These are phyloP conservation scores for Corythucha ciliata DNA, from an alignment of 2,888 invertebrate genomes.

Conservation along the genomic window DNA sequence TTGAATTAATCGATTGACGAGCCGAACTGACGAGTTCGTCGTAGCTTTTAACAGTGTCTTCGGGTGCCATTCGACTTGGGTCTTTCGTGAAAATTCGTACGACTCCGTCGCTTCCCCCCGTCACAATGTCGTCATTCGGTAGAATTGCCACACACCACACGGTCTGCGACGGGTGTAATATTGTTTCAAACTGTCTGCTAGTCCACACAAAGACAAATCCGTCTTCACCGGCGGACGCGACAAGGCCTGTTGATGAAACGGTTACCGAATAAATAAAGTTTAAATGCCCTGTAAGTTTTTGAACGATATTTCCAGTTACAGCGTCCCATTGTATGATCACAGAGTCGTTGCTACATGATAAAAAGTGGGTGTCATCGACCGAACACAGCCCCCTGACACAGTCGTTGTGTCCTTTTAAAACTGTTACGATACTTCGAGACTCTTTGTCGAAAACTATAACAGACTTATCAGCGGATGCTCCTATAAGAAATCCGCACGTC, in stretches of 20 bases:
- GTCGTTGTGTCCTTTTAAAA: conserved; percentile 71
- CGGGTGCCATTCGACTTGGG: conserved; percentile 57
- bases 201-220: conserved; percentile 74
- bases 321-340: conserved; percentile 68
- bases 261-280: conserved; percentile 19
- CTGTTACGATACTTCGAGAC: neutral
- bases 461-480: conserved; percentile 87
- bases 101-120: conserved; percentile 79
- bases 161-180: conserved; percentile 73
- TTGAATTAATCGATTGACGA: neutral
- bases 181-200: conserved; percentile 45
- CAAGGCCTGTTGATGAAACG: conserved; percentile 36
- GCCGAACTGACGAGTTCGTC: conserved; percentile 45
- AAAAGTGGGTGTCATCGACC: conserved; percentile 59
- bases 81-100: conserved; percentile 76
- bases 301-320: conserved; percentile 7
- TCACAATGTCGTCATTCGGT: conserved; percentile 79
- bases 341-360: conserved; percentile 90
- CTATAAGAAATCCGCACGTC: conserved; percentile 53
- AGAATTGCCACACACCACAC: conserved; percentile 80
- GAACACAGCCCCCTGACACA: conserved; percentile 76
- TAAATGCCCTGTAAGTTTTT: conserved; percentile 12
- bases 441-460: conserved; percentile 58
- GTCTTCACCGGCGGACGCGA: conserved; percentile 84
- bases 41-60: conserved; percentile 52